Evolutionary conservation across 1,140 invertebrate genomes (phyloP).

Genomic region (Tetramorium parvispinum): DNA sequence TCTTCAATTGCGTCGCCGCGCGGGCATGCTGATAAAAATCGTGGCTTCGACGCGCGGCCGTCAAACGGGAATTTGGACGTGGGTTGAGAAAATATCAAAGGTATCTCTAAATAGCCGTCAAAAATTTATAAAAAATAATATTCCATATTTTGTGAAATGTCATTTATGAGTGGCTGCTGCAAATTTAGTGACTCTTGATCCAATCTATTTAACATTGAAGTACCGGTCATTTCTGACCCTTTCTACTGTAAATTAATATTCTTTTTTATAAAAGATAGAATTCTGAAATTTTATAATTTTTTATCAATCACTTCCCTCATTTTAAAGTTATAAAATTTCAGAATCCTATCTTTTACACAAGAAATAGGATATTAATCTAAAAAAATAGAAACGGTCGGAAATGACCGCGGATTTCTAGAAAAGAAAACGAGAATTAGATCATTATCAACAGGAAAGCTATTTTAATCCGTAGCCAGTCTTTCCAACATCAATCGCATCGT

Average conservation of each 20-base stretch:
- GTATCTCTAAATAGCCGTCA: neutral
- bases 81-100: neutral
- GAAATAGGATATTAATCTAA: too few relatives aligned
- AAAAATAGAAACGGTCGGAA: too few relatives aligned
- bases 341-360: too few relatives aligned
- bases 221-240: too few relatives aligned
- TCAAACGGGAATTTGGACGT: neutral
- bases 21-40: neutral
- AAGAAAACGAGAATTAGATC: neutral
- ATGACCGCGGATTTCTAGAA: too few relatives aligned
- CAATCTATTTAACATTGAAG: neutral
- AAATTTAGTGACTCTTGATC: neutral
- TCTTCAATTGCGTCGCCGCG: slow-evolving; percentile 28
- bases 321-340: too few relatives aligned
- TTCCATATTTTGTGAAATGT: neutral
- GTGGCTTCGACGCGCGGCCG: neutral
- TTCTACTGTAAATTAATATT: too few relatives aligned
- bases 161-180: neutral
- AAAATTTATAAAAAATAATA: neutral
- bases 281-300: too few relatives aligned
- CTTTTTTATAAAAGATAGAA: too few relatives aligned
- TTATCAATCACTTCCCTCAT: too few relatives aligned
- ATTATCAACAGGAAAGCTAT: neutral
- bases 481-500: slow-evolving; percentile 6
- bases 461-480: neutral